These are phyloP conservation scores for Orthonevra nobilis DNA, from an alignment of 2,888 invertebrate genomes.

Conservation along the genomic window DNA sequence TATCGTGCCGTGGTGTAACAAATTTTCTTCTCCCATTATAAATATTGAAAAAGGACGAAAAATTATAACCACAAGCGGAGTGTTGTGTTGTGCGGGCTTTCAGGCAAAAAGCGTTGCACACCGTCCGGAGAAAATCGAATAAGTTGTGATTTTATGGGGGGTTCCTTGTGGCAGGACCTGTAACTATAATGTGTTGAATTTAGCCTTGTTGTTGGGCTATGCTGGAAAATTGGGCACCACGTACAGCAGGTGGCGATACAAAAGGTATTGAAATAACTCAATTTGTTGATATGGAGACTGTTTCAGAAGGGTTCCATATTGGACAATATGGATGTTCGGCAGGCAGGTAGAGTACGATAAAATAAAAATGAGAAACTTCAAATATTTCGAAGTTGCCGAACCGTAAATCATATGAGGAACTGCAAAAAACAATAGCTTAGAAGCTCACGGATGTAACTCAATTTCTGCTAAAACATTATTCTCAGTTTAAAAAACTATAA, in stretches of 20 bases:
- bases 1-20: conserved; percentile 10
- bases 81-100: not conserved
- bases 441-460: too few relatives aligned
- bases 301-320: too few relatives aligned
- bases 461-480: too few relatives aligned
- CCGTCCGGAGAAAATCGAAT: not conserved
- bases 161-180: not conserved
- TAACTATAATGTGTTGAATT: not conserved
- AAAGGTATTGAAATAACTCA: conserved; percentile 2
- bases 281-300: not conserved
- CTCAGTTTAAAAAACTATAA: too few relatives aligned
- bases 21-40: conserved; percentile 14
- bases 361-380: too few relatives aligned
- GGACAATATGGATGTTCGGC: too few relatives aligned
- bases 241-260: not conserved
- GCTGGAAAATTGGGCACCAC: too few relatives aligned
- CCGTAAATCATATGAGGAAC: too few relatives aligned
- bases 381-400: too few relatives aligned
- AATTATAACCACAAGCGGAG: conserved; percentile 8
- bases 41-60: conserved; percentile 27
- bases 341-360: too few relatives aligned
- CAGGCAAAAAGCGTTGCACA: conserved; percentile 3
- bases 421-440: too few relatives aligned
- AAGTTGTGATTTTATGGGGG: conserved; percentile 4
- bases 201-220: not conserved